Base-by-base conservation (phyloP, 2,888 invertebrate genomes). In the Lathronympha strigana region DNA sequence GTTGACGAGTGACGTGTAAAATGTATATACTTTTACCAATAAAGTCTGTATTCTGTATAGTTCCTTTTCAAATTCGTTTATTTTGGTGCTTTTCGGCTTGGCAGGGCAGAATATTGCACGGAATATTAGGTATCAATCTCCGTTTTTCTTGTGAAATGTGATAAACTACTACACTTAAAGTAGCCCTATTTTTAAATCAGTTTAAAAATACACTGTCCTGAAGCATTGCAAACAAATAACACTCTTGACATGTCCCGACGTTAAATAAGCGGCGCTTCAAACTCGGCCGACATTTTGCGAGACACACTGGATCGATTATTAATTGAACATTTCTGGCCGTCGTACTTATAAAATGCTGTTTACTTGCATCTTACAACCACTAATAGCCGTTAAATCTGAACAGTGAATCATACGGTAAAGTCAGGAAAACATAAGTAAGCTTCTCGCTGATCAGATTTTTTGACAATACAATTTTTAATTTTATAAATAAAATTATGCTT, bases 361-460 rank as follows among this genome's bases (percentile, higher is more conserved):
- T 69, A 63, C 62, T 45, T 66, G 66, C 61, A 45, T 68, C 57
- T 50, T 57, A 62, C 69, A 71, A 28, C 67, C 54, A 67, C 75
- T 77, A 79, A 79, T 78, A 75, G 72, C 66, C 69, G 66, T 69
- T 71, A 66, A 66, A 67, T 62, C 50, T 60, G 69, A 67, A 67
- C 61, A 57, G 57, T 62, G 69, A 64, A 62, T 68, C 69, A 69
- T 40, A 19, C 25, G 19, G 50, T 21, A 25, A 17, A 55, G 68
- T 60, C 69, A 67, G 51, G 60, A 63, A 63, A 62, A 68, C 28
- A 67, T 63, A 57, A 63, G 68, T 63, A 71, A 67, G 71, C 66
- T 70, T 71, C 21, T 9, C 23, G 23, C 23, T 47, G n/a, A n/a
- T n/a, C 3, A 8, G 9, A 15, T 31, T 31, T 53, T 36, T 36